Percentiles rank a stretch among this genome's conserved stretches.
Evolutionary conservation across 2,888 invertebrate species (phyloP).

Genomic region (Ennomos quercinarius): DNA sequence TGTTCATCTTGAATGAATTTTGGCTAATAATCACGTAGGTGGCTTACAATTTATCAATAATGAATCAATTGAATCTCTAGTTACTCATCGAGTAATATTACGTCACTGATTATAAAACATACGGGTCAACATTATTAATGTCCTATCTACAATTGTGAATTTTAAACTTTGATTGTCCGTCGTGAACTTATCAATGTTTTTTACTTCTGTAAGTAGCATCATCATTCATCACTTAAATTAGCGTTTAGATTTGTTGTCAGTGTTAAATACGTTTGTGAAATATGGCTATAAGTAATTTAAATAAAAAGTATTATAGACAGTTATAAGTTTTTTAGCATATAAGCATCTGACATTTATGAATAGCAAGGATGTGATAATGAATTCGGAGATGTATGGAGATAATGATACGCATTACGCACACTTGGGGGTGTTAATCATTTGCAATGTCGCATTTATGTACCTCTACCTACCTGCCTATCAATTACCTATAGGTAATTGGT

Average conservation of each 20-base stretch:
- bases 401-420: too few species aligned
- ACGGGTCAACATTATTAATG: constrained; percentile 16
- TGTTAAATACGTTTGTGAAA: background rate
- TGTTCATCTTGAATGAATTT: constrained; percentile 19
- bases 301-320: too few species aligned
- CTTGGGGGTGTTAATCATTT: too few species aligned
- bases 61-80: constrained; percentile 18
- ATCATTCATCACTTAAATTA: constrained; percentile 20
- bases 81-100: constrained; percentile 25
- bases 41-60: constrained; percentile 25
- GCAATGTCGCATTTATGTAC: too few species aligned
- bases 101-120: constrained; percentile 19
- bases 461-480: too few species aligned
- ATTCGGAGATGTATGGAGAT: too few species aligned
- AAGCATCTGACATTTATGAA: too few species aligned
- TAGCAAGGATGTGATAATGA: too few species aligned
- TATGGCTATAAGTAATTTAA: background rate
- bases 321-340: too few species aligned
- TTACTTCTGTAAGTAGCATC: constrained; percentile 6
- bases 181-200: constrained; percentile 19
- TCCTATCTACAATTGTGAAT: background rate
- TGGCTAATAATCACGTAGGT: constrained; percentile 23
- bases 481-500: too few species aligned
- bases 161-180: constrained; percentile 15
- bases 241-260: constrained; percentile 4